Conservation (phyloP, 2,797 vertebrate species). For the Syndactyla subalaris region DNA sequence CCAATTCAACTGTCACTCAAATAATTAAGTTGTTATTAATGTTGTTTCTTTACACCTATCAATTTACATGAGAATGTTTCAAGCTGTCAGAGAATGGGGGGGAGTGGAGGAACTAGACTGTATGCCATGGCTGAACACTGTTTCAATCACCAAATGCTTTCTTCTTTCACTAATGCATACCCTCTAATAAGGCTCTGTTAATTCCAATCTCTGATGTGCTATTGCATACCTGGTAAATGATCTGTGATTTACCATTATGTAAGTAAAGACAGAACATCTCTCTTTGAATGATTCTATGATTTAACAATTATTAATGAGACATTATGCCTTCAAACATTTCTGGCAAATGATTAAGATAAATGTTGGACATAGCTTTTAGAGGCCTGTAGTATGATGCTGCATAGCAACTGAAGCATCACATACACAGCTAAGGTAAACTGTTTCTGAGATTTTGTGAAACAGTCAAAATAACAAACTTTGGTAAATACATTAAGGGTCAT, state of each 20-base stretch:
- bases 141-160: background rate
- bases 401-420: background rate
- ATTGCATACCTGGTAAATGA: background rate
- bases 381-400: slow-evolving; percentile 4
- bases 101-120: background rate
- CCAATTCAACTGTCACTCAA: background rate
- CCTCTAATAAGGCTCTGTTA: slow-evolving; percentile 20
- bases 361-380: slow-evolving; percentile 51
- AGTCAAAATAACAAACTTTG: background rate
- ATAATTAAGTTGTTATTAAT: background rate
- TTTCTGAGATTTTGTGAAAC: background rate
- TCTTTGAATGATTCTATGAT: background rate
- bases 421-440: slow-evolving; percentile 36
- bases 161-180: background rate
- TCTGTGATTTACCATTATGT: background rate
- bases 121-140: background rate
- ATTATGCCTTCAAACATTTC: slow-evolving; percentile 57
- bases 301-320: slow-evolving; percentile 68
- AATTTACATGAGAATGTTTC: slow-evolving; percentile 28
- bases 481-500: background rate
- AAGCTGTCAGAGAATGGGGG: background rate
- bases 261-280: slow-evolving; percentile 23
- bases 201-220: background rate
- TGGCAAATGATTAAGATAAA: slow-evolving; percentile 53
- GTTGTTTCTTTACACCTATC: background rate